Percentiles rank a stretch among this genome's conserved stretches.
phyloP scores from a whole-genome alignment of 2,888 invertebrate genomes.

The Keiferia lycopersicella region DNA sequence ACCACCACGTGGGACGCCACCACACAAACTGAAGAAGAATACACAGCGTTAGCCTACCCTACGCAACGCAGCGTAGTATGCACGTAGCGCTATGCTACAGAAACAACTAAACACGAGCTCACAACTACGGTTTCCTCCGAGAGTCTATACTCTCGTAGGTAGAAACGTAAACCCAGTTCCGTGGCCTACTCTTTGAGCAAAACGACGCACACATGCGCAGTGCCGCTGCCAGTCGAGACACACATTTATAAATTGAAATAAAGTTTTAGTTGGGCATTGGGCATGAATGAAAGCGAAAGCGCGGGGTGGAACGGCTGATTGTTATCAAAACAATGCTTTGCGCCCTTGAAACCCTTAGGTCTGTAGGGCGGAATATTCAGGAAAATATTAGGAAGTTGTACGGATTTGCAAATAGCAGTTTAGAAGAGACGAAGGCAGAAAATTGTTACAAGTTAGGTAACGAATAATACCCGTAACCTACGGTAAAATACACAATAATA shows the following conservation, averaged over 20 bases:
- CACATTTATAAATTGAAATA: slow-evolving; percentile 77
- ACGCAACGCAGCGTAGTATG: too few relatives aligned
- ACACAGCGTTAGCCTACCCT: too few relatives aligned
- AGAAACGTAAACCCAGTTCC: slow-evolving; percentile 22
- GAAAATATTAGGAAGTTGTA: background rate
- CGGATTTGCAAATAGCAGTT: too few relatives aligned
- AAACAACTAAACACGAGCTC: too few relatives aligned
- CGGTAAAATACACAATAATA: background rate
- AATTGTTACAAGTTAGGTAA: too few relatives aligned
- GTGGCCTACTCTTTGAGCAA: slow-evolving; percentile 51
- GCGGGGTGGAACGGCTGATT: slow-evolving; percentile 49
- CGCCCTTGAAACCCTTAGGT: slow-evolving; percentile 26
- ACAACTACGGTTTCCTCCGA: background rate
- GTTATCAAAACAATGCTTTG: slow-evolving; percentile 60
- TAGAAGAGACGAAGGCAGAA: background rate
- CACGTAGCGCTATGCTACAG: too few relatives aligned
- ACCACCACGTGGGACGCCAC: too few relatives aligned
- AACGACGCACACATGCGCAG: slow-evolving; percentile 69
- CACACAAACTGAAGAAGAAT: too few relatives aligned
- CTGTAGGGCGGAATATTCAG: background rate
- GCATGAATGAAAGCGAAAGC: slow-evolving; percentile 78
- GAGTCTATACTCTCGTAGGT: slow-evolving; percentile 28
- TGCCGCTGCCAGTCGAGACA: slow-evolving; percentile 46
- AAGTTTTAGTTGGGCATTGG: slow-evolving; percentile 79
- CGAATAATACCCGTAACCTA: background rate